Base-by-base conservation (phyloP, 2,797 vertebrate genomes). In the Phoxinus dragarum region DNA sequence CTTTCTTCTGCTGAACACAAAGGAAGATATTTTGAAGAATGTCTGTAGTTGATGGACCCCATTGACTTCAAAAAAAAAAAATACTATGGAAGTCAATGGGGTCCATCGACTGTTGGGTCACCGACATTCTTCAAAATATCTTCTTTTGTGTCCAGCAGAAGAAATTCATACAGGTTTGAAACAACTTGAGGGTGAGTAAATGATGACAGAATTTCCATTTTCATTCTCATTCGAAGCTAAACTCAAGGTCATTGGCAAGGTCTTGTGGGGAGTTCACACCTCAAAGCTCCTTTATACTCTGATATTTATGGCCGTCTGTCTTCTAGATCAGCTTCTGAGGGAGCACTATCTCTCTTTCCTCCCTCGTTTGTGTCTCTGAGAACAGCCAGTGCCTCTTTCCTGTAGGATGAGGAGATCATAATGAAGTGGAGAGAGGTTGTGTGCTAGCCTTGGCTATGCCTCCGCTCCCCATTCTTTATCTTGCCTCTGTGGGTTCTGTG, bases 401-500 rank as follows among this genome's bases (percentile, higher is more conserved):
- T 84, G 83, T 59, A 56, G 82, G 74, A 71, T 38, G 75, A 61
- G 67, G 67, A 21, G 66, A 56, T 69, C 74, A 21, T 78, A 84
- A 78, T 78, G 66, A 84, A 59, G 66, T 36, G 75, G 21, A 79
- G 83, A 61, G 83, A 71, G 44, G 44, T 76, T 38, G 75, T 47
- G 75, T 2, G 47, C 36, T 47, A 52, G 82, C 73, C 82, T 84
- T 84, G 82, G 59, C 64, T 47, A 14, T 59, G 83, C 66, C 75
- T 71, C 66, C 49, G 14, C 83, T 78, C 40, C 9, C 56, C 74
- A 69, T 84, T 80, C 59, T 85, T 81, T 44, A 68, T 59, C 66
- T 27, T 5, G 61, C 73, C 69, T 80, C 34, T 82, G 82, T 73
- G 87, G 86, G 86, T 80, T 71, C 84, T 36, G 76, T 64, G 17